These are phyloP conservation scores for Molorchus minor DNA, from an alignment of 2,888 invertebrate genomes.

Conservation along the genomic window DNA sequence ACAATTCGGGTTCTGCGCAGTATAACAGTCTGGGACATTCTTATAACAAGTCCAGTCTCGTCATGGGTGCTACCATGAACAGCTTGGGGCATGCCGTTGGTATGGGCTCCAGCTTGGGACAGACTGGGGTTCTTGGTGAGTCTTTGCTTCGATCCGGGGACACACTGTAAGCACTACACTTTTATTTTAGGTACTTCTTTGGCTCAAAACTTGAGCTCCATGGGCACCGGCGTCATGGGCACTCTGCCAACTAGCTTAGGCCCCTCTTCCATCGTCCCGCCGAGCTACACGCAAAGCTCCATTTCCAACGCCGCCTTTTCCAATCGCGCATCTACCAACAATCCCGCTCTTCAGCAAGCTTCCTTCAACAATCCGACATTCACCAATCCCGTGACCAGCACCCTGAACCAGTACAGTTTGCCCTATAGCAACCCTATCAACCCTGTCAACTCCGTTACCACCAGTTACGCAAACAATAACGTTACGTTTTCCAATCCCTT, in stretches of 20 bases:
- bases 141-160: neutral
- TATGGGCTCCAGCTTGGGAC: slow-evolving; percentile 50
- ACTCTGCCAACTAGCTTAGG: slow-evolving; percentile 64
- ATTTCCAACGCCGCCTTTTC: slow-evolving; percentile 66
- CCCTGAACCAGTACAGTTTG: slow-evolving; percentile 64
- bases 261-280: slow-evolving; percentile 62
- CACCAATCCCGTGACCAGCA: slow-evolving; percentile 62
- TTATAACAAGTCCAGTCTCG: slow-evolving; percentile 54
- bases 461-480: slow-evolving; percentile 59
- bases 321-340: slow-evolving; percentile 61
- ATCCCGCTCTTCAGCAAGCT: slow-evolving; percentile 57
- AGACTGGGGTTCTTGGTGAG: slow-evolving; percentile 49
- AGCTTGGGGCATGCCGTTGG: slow-evolving; percentile 47
- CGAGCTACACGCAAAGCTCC: slow-evolving; percentile 64
- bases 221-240: slow-evolving; percentile 45
- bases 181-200: slow-evolving; percentile 42
- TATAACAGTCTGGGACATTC: slow-evolving; percentile 57
- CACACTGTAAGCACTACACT: slow-evolving; percentile 1
- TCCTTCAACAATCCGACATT: slow-evolving; percentile 65
- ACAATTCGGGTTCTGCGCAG: slow-evolving; percentile 52
- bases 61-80: slow-evolving; percentile 44
- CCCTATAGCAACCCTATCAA: slow-evolving; percentile 51
- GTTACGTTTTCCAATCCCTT: slow-evolving; percentile 75
- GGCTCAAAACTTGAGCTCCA: slow-evolving; percentile 44
- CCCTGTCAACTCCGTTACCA: slow-evolving; percentile 58